A percentile compares a stretch with the other conserved stretches of the same genome.
These are phyloP conservation scores for Conopomorpha cramerella DNA, from an alignment of 1,140 invertebrate genomes.

Conservation along the genomic window DNA sequence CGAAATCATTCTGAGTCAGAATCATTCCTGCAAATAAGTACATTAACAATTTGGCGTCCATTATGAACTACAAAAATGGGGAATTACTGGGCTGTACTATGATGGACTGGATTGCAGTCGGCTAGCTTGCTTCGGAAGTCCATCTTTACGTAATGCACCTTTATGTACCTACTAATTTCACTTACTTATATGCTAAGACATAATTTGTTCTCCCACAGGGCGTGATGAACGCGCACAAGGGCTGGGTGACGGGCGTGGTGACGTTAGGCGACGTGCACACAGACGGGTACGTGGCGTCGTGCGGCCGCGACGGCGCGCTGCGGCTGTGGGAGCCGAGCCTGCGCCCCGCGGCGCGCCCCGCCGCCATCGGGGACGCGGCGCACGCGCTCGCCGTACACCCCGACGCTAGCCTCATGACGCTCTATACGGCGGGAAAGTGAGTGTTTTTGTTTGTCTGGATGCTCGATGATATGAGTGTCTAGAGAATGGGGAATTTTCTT, in stretches of 20 bases:
- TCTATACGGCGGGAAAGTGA: slow-evolving; percentile 36
- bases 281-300: slow-evolving; percentile 69
- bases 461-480: too few species aligned
- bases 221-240: slow-evolving; percentile 85
- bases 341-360: slow-evolving; percentile 40
- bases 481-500: too few species aligned
- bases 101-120: too few species aligned
- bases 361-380: slow-evolving; percentile 19
- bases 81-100: too few species aligned
- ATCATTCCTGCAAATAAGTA: too few species aligned
- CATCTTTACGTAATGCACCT: too few species aligned
- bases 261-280: slow-evolving; percentile 34
- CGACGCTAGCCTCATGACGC: not conserved
- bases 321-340: slow-evolving; percentile 54
- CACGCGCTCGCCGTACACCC: slow-evolving; percentile 19
- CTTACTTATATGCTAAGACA: too few species aligned
- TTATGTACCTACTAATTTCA: too few species aligned
- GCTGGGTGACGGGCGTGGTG: slow-evolving; percentile 85
- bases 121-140: too few species aligned
- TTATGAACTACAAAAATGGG: too few species aligned
- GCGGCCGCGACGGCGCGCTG: slow-evolving; percentile 77
- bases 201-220: slow-evolving; percentile 60
- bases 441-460: slow-evolving; percentile 4
- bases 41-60: too few species aligned
- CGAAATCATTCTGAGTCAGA: too few species aligned